phyloP scores from a whole-genome alignment of 2,797 vertebrate species.

The Nyctibius grandis region DNA sequence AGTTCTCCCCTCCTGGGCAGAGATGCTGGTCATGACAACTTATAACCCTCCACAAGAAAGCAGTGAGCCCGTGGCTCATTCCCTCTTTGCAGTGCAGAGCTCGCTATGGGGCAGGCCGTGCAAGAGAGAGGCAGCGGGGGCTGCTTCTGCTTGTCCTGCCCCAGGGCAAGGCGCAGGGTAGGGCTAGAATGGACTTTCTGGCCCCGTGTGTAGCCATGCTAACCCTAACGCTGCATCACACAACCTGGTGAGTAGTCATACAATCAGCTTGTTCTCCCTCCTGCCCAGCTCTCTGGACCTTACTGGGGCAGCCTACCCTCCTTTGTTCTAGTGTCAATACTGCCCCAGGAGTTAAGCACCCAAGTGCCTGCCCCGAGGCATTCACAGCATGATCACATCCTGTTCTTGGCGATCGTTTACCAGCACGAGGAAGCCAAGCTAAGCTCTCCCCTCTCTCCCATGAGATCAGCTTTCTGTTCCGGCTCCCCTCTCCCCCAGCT shows the following conservation, averaged over 20 bases:
- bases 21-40: neutral
- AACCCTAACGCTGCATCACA: neutral
- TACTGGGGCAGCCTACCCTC: neutral
- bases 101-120: neutral
- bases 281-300: neutral
- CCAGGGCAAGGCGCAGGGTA: neutral
- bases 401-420: constrained; percentile 36
- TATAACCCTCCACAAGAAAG: neutral
- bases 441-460: neutral
- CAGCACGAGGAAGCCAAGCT: neutral
- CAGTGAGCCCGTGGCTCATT: neutral
- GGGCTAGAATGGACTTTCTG: neutral
- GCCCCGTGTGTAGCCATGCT: neutral
- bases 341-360: neutral
- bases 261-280: neutral
- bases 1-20: neutral
- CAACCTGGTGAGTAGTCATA: neutral
- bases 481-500: neutral
- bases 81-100: neutral
- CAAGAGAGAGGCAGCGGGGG: neutral
- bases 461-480: constrained; percentile 17
- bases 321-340: constrained; percentile 21
- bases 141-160: neutral
- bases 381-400: neutral
- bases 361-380: neutral